Evolutionary conservation across 2,113 vertebrate genomes (phyloP).

Genomic region (Pleuronectes platessa): DNA sequence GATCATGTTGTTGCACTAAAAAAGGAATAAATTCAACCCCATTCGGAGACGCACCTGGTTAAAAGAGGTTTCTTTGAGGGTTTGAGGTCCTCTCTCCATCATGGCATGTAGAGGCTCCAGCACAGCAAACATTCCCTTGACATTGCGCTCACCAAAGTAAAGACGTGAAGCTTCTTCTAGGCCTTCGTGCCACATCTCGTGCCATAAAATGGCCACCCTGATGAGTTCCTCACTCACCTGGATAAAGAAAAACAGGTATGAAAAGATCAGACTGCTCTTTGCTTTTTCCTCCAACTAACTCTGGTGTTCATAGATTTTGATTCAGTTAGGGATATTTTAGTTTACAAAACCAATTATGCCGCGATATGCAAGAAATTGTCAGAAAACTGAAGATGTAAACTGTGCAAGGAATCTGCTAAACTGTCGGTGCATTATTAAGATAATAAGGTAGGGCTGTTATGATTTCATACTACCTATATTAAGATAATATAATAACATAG

Average conservation of each 20-base stretch:
- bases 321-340: too few relatives aligned
- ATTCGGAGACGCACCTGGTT: slow-evolving; percentile 87
- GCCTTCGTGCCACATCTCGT: slow-evolving; percentile 99
- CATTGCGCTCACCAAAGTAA: slow-evolving; percentile 97
- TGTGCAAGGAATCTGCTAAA: too few relatives aligned
- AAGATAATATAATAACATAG: too few relatives aligned
- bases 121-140: slow-evolving; percentile 99
- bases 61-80: slow-evolving; percentile 97
- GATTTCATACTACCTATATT: too few relatives aligned
- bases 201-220: slow-evolving; percentile 97
- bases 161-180: slow-evolving; percentile 96
- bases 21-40: too few relatives aligned
- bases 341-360: too few relatives aligned
- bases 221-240: slow-evolving; percentile 99
- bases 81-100: slow-evolving; percentile 99
- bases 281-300: not conserved
- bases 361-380: too few relatives aligned
- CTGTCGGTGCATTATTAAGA: too few relatives aligned
- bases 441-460: too few relatives aligned
- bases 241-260: not conserved
- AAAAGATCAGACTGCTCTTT: slow-evolving; percentile 2
- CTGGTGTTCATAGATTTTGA: not conserved
- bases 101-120: slow-evolving; percentile 97
- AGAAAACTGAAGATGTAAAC: too few relatives aligned
- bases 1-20: too few relatives aligned